Evolutionary conservation across 2,888 invertebrate species (phyloP), one percentile per base, ranked within the genome.

Genomic region (Trichopria drosophilae): DNA sequence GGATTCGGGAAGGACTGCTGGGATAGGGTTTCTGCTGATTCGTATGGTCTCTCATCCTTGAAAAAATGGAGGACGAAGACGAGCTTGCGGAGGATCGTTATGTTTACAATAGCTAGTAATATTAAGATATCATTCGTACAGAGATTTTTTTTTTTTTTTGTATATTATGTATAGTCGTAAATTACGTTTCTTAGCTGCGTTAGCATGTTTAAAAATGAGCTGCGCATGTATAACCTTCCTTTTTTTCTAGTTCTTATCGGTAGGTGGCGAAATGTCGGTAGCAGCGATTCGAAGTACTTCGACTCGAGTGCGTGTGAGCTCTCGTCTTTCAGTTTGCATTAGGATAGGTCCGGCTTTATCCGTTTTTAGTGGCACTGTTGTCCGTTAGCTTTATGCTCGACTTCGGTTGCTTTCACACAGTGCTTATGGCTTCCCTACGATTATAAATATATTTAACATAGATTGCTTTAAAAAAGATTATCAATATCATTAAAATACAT

Each of bases 91-190:
- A 60, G 60, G 59, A 59, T 61, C 61, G 62, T 68, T 66, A 68
- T 69, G 69, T 70, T 70, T 71, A 71, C 68, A 69, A 65, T 71
- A 72, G 71, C 69, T 72, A 72, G 71, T 65, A 68, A 72, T 71
- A 73, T 72, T 69, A 73, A 65, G 66, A 64, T 73, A 72, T 60
- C 68, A 73, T 69, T 71, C 71, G 61, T 72, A 74, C 73, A 73
- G 70, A 69, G 70, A 68, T 68, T 71, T 66, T 70, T 64, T 54
- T 51, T 61, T 51, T 57, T 60, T 57, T 45, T 58, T 61, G 66
- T 53, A 62, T 66, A 71, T 70, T 68, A 71, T 69, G 66, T 65
- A 68, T 69, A 69, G 51, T 68, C 61, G 69, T 72, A 69, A 73
- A 71, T 72, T 69, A 69, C 58, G 69, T 65, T 68, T 68, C 55